Evolutionary conservation across 1,140 invertebrate genomes (phyloP), one percentile per base, ranked within the genome.

Genomic region (Meloidogyne exigua): DNA sequence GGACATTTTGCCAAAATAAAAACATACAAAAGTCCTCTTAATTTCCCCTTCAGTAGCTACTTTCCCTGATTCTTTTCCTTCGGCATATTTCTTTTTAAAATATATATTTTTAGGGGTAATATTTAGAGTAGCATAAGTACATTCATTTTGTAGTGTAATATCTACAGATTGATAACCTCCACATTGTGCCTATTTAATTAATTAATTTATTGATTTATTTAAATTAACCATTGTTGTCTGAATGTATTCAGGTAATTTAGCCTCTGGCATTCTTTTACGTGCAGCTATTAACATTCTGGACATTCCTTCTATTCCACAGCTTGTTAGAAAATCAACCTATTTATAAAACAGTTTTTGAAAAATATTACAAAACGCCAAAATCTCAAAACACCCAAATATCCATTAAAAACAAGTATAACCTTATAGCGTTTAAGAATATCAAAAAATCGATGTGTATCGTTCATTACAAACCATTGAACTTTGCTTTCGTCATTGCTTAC

Each of bases 161-260:
- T 73, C 72, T 39, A 73, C 65, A 11, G 72, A 73, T 21, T 65
- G 72, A 64, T 73, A 73, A 13, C 72, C 72, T 11, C 72, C 72
- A 39, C 75, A 76, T 63, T 76, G 63, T 72, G 75, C 75, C n/a
- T n/a, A n/a, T n/a, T n/a, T n/a, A n/a, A n/a, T n/a, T n/a, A n/a
- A n/a, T n/a, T n/a, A n/a, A n/a, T n/a, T n/a, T n/a, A n/a, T n/a
- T n/a, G n/a, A n/a, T n/a, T n/a, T n/a, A n/a, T n/a, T n/a, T n/a
- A n/a, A n/a, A n/a, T n/a, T n/a, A n/a, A n/a, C n/a, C 75, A 76
- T 71, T 49, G 75, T 76, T 44, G 75, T 76, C 18, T 76, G 75
- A 5, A 76, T 23, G 63, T 76, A 76, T 57, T 66, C 75, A 7
- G 75, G 75, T 26, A 76, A 21, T 63, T 76, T 66, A 10, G 63